Base-by-base conservation (phyloP, 2,797 vertebrate genomes). In the Danio choprae region DNA sequence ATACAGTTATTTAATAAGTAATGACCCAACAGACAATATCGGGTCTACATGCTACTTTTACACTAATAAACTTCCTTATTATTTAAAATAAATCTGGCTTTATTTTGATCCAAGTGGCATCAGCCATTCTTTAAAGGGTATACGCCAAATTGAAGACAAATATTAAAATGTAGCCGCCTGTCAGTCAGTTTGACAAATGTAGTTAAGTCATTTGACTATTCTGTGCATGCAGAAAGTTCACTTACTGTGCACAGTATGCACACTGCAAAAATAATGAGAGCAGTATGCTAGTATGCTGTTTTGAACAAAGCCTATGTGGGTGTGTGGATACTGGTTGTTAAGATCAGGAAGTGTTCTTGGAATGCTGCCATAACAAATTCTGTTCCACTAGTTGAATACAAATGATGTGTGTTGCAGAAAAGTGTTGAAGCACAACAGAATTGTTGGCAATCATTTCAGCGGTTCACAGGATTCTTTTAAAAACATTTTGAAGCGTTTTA, bases 351-450 rank as follows among this genome's bases (percentile, higher is more conserved):
- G 46, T 59, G 36, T 40, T 78, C 13, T 69, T 70, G 76, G 76
- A 71, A 62, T 20, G 5, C 67, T 70, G 65, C 77, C 77, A 70
- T 60, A 62, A 41, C 55, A 69, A 78, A 79, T 51, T n/a, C 6
- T 41, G 55, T 59, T 51, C 29, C 65, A 51, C 43, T 78, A 60
- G 76, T 59, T 70, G 56, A 70, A 70, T 62, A 62, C 38, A 78
- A 70, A 78, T 41, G n/a, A 50, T 41, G 63, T 69, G 55, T 78
- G 44, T 9, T 59, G 44, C 6, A 40, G 55, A 16, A 69, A 50
- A 58, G 56, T 72, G 44, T 77, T 77, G 58, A 64, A 71, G 67
- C 41, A 70, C 29, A 68, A 51, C 22, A 38, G 15, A 68, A 75
- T 41, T 58, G 60, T 71, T 82, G 44, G 53, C 44, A 58, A 40